These are phyloP conservation scores for Lateolabrax maculatus DNA, from an alignment of 2,797 vertebrate genomes.

Conservation along the genomic window DNA sequence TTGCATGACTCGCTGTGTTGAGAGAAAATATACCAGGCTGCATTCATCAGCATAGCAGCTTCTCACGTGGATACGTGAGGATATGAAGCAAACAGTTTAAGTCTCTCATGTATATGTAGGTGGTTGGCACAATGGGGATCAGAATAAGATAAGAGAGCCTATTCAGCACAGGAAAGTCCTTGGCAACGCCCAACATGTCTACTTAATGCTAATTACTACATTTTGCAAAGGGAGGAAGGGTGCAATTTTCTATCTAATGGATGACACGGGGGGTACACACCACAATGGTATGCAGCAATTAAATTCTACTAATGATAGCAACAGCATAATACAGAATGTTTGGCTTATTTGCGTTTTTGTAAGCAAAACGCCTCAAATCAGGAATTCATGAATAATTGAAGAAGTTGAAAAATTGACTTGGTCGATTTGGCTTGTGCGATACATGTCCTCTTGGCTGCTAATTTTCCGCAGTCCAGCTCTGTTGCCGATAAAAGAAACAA, in stretches of 20 bases:
- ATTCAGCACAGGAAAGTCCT: constrained; percentile 64
- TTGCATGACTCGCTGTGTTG: constrained; percentile 32
- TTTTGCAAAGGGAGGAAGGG: constrained; percentile 56
- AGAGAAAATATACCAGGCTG: constrained; percentile 26
- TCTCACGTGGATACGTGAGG: constrained; percentile 4
- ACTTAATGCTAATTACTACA: constrained; percentile 67
- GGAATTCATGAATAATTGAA: constrained; percentile 73
- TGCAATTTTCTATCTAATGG: constrained; percentile 64
- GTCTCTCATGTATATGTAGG: constrained; percentile 43
- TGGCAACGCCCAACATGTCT: constrained; percentile 58
- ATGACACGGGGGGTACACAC: constrained; percentile 30
- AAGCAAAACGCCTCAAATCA: constrained; percentile 64
- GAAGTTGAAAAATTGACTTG: constrained; percentile 50
- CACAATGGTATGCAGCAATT: constrained; percentile 44
- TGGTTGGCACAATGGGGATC: constrained; percentile 43
- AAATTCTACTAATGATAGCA: constrained; percentile 53
- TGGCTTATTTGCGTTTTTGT: constrained; percentile 55
- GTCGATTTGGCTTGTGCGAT: constrained; percentile 54
- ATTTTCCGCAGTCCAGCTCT: constrained; percentile 46
- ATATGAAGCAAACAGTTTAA: constrained; percentile 33
- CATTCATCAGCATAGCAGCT: constrained; percentile 23
- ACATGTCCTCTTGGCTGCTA: constrained; percentile 28
- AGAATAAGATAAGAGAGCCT: constrained; percentile 42
- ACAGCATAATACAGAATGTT: constrained; percentile 33
- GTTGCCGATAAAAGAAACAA: not conserved